Evolutionary conservation across 1,140 invertebrate species (phyloP), one percentile per base, ranked within the genome.

Genomic region (Coboldia fuscipes): DNA sequence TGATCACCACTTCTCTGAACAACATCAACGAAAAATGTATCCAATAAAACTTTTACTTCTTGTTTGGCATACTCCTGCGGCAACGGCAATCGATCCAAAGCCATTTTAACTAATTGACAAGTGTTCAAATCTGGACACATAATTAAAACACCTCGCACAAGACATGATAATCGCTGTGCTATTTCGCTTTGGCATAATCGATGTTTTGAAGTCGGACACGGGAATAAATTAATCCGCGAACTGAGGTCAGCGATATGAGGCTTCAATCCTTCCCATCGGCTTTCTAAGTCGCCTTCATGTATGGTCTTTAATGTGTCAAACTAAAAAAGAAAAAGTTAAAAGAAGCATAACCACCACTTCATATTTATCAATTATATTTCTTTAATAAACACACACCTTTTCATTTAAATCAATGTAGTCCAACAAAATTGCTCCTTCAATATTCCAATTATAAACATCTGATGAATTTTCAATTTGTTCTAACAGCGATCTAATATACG

Each of bases 341-440:
- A n/a, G n/a, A n/a, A n/a, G n/a, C 18, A 22, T 27, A 35, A 34
- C 12, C 3, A 28, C 29, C 21, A 12, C 10, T 20, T 2, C 4
- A 19, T n/a, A n/a, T n/a, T n/a, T n/a, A n/a, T 3, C 24, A 20
- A 18, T 30, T 34, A 34, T 2, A 30, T 7, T 27, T 27, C 16
- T 27, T 6, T 22, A 22, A 26, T 13, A 12, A 18, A 9, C 12
- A 33, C 34, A 24, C 39, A 51, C 47, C 35, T 58, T 54, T 34
- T 57, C 48, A 15, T 63, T 66, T 7, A 78, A 61, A 19, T 61
- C 60, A 33, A 81, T 65, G 39, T 72, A 80, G 43, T 79, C 72
- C 42, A 70, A 57, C 28, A 72, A 63, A 16, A 81, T 62, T 41
- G 69, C 62, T 16, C 75, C 76, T 37, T 68, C 68, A 44, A 51